These are phyloP conservation scores for Melolontha melolontha DNA, from an alignment of 2,888 invertebrate genomes.

Conservation along the genomic window DNA sequence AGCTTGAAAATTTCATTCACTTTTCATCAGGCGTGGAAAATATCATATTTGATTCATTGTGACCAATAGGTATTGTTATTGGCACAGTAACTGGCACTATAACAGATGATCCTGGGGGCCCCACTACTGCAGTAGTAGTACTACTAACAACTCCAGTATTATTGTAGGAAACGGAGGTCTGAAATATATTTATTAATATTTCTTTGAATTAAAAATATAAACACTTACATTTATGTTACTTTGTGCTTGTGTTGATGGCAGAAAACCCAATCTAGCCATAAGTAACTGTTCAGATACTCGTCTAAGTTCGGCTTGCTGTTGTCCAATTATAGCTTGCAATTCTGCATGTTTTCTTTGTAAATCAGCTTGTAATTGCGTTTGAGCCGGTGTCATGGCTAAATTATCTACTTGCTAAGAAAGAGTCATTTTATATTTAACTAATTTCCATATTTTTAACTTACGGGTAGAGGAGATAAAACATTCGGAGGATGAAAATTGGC, in stretches of 20 bases:
- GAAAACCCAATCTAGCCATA: slow-evolving; percentile 82
- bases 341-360: slow-evolving; percentile 87
- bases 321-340: slow-evolving; percentile 84
- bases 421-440: background rate
- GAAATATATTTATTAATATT: slow-evolving; percentile 32
- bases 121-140: slow-evolving; percentile 57
- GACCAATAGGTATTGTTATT: slow-evolving; percentile 52
- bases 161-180: slow-evolving; percentile 57
- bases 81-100: slow-evolving; percentile 56
- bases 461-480: slow-evolving; percentile 63
- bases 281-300: slow-evolving; percentile 88
- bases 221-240: slow-evolving; percentile 8
- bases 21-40: slow-evolving; percentile 40
- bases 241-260: slow-evolving; percentile 58
- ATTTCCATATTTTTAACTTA: slow-evolving; percentile 53
- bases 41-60: slow-evolving; percentile 44
- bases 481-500: slow-evolving; percentile 67
- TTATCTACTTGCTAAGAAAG: slow-evolving; percentile 57
- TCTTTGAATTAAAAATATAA: background rate
- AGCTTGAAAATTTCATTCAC: background rate
- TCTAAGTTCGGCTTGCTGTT: slow-evolving; percentile 87
- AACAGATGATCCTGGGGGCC: slow-evolving; percentile 54
- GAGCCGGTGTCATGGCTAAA: slow-evolving; percentile 70
- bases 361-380: slow-evolving; percentile 77
- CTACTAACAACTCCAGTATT: slow-evolving; percentile 61